Percentiles rank a stretch among this genome's conserved stretches.
phyloP scores from a whole-genome alignment of 2,797 vertebrate genomes.

The Sternotherus odoratus region DNA sequence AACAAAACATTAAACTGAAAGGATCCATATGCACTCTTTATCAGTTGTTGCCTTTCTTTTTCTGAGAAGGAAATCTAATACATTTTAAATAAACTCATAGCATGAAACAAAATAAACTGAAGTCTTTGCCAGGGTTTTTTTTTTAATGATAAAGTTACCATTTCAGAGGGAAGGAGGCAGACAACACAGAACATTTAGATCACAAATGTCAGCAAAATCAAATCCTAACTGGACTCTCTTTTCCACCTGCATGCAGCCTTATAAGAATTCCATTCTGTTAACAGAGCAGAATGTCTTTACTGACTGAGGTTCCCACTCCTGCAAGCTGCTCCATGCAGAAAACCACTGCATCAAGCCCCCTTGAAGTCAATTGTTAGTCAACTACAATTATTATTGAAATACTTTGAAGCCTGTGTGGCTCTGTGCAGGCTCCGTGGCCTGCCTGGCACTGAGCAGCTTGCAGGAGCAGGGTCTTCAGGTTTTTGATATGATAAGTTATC shows the following conservation, averaged over 20 bases:
- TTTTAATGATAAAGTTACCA: constrained; percentile 64
- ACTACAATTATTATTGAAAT: not conserved
- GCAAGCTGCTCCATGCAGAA: not conserved
- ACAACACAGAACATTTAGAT: constrained; percentile 32
- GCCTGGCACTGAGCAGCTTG: not conserved
- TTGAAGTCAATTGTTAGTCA: not conserved
- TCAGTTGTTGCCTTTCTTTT: constrained; percentile 68
- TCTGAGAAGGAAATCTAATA: constrained; percentile 66
- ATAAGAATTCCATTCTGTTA: constrained; percentile 23
- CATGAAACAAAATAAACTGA: constrained; percentile 71
- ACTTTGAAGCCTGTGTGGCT: not conserved
- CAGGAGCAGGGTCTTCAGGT: not conserved
- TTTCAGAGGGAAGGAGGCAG: constrained; percentile 39
- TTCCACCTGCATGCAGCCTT: constrained; percentile 52
- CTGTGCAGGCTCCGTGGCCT: not conserved
- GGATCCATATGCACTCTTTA: constrained; percentile 72
- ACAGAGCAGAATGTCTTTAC: not conserved
- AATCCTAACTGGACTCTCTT: constrained; percentile 29
- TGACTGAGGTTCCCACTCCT: not conserved
- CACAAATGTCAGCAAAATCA: constrained; percentile 47
- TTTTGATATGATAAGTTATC: not conserved
- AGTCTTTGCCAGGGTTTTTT: constrained; percentile 66
- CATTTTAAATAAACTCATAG: constrained; percentile 72
- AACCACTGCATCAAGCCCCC: not conserved
- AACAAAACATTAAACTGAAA: constrained; percentile 78